Evolutionary conservation across 2,888 invertebrate genomes (phyloP).

Genomic region (Lottia scabra): DNA sequence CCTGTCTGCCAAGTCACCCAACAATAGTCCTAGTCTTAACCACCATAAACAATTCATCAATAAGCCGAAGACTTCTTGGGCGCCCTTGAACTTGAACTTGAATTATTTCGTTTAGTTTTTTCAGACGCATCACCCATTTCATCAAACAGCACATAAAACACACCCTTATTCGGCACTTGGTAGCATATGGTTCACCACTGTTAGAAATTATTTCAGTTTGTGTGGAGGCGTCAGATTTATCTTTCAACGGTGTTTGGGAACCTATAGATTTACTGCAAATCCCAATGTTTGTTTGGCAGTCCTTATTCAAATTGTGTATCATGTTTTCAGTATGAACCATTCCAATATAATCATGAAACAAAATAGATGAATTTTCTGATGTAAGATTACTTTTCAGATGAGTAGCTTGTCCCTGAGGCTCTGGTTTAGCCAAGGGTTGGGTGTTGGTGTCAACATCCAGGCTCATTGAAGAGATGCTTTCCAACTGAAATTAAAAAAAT

Average conservation of each 20-base stretch:
- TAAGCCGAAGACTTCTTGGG: constrained; percentile 12
- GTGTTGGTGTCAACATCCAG: no score
- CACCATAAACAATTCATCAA: constrained; percentile 29
- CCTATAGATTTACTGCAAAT: neutral
- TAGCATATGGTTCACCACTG: no score
- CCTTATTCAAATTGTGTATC: neutral
- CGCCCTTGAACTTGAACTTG: constrained; percentile 11
- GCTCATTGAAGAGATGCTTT: no score
- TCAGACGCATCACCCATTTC: constrained; percentile 19
- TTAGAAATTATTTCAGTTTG: neutral
- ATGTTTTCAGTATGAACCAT: neutral
- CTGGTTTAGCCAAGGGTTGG: neutral
- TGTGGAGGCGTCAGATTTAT: neutral
- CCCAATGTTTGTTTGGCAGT: neutral
- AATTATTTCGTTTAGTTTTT: neutral
- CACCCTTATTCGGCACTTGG: neutral
- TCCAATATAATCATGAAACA: neutral
- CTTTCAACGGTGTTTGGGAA: neutral
- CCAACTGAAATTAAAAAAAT: no score
- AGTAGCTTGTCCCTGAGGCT: neutral
- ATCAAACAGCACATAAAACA: constrained; percentile 26
- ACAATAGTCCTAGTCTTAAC: constrained; percentile 23
- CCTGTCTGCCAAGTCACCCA: constrained; percentile 23
- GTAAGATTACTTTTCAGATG: neutral
- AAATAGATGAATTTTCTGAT: neutral